These are phyloP conservation scores for Plagiodera versicolora DNA, from an alignment of 2,888 invertebrate genomes.

Conservation along the genomic window DNA sequence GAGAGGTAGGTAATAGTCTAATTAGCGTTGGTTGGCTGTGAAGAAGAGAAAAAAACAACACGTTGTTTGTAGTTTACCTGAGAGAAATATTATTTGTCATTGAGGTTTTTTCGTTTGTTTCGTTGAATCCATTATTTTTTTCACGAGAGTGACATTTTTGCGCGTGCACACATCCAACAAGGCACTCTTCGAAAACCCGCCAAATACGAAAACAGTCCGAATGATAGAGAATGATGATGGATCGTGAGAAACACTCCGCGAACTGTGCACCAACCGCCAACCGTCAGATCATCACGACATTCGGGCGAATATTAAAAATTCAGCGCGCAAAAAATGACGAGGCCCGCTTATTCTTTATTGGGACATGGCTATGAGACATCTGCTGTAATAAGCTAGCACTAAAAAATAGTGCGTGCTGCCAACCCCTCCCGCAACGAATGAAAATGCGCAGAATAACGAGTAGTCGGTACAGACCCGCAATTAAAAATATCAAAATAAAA, in stretches of 20 bases:
- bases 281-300: slow-evolving; percentile 51
- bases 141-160: slow-evolving; percentile 36
- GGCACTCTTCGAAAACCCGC: slow-evolving; percentile 43
- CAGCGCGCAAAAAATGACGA: slow-evolving; percentile 56
- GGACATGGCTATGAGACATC: slow-evolving; percentile 64
- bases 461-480: slow-evolving; percentile 58
- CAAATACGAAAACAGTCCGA: slow-evolving; percentile 44
- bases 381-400: slow-evolving; percentile 67
- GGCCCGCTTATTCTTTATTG: slow-evolving; percentile 56
- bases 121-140: slow-evolving; percentile 39
- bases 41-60: not conserved
- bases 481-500: slow-evolving; percentile 61
- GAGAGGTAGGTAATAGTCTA: no score
- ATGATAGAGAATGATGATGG: slow-evolving; percentile 10
- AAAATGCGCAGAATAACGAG: slow-evolving; percentile 64
- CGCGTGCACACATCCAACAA: slow-evolving; percentile 38
- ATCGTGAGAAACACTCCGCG: slow-evolving; percentile 25
- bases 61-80: slow-evolving; percentile 36
- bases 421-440: slow-evolving; percentile 55
- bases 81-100: slow-evolving; percentile 35
- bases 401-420: slow-evolving; percentile 68
- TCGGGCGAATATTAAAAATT: slow-evolving; percentile 55
- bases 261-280: slow-evolving; percentile 23
- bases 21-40: not conserved
- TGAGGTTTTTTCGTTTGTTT: slow-evolving; percentile 35